A percentile compares a stretch with the other conserved stretches of the same genome.
phyloP scores from a whole-genome alignment of 30 jellyfish, hydroid and myxozoan genomes.

The Turritopsis dohrnii region DNA sequence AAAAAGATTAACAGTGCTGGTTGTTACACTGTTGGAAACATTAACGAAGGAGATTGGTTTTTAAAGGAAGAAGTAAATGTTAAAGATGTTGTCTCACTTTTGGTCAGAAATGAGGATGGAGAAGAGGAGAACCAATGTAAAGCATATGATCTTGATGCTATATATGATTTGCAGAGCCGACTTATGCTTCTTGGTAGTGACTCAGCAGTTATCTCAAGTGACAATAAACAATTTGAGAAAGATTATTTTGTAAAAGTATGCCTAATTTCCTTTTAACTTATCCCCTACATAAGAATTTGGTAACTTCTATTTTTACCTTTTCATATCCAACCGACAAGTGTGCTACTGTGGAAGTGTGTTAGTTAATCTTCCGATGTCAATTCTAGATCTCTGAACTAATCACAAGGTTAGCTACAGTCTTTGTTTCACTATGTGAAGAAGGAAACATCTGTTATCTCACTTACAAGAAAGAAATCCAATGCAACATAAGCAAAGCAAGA shows the following conservation, averaged over 20 bases:
- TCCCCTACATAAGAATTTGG: not conserved
- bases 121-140: conserved; percentile 18
- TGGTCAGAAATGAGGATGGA: conserved; percentile 9
- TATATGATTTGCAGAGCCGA: conserved; percentile 58
- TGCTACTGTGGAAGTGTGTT: no score
- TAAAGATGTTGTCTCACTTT: not conserved
- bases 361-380: not conserved
- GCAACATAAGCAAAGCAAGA: conserved; percentile 7
- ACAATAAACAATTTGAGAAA: conserved; percentile 38
- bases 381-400: conserved; percentile 42
- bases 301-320: not conserved
- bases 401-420: conserved; percentile 37
- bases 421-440: conserved; percentile 41
- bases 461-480: conserved; percentile 29
- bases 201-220: conserved; percentile 25
- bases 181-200: conserved; percentile 58
- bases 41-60: conserved; percentile 18
- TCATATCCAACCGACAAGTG: not conserved
- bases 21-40: conserved; percentile 45
- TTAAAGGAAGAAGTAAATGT: conserved; percentile 25
- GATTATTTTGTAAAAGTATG: conserved; percentile 55
- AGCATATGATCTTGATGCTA: conserved; percentile 31
- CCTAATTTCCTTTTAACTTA: not conserved
- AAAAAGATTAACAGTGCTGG: conserved; percentile 54
- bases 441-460: conserved; percentile 34